phyloP scores from a whole-genome alignment of 2,113 vertebrate genomes.

The Neolamprologus ventralis region DNA sequence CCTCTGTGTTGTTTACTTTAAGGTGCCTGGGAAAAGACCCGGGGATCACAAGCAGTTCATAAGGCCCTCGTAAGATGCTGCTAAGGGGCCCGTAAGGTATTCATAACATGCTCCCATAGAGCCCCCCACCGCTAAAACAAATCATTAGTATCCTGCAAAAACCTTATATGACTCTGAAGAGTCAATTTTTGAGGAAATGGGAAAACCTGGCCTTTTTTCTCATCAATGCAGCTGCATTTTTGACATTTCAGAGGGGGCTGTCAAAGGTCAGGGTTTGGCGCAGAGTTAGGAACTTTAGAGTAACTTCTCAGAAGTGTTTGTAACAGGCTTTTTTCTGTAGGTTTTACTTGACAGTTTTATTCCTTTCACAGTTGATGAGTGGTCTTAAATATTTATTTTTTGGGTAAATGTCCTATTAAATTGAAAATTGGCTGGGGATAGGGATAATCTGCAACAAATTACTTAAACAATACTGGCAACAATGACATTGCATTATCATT shows the following conservation, averaged over 20 bases:
- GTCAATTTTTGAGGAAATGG: constrained; percentile 55
- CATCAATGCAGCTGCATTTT: constrained; percentile 32
- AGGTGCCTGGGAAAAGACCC: constrained; percentile 28
- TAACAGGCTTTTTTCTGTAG: background rate
- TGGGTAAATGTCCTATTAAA: background rate
- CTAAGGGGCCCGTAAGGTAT: constrained; percentile 32
- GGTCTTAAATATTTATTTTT: background rate
- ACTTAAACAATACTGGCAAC: background rate
- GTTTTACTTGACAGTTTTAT: background rate
- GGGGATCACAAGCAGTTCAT: constrained; percentile 47
- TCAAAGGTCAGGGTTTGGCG: constrained; percentile 14
- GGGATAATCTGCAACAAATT: background rate
- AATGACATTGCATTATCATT: background rate
- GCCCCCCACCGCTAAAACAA: constrained; percentile 51
- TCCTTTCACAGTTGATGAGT: background rate
- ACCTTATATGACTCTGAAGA: constrained; percentile 35
- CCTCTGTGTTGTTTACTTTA: constrained; percentile 16
- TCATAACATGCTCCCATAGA: constrained; percentile 40
- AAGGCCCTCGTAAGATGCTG: constrained; percentile 41
- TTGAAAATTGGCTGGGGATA: background rate
- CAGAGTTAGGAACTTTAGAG: background rate
- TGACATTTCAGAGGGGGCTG: constrained; percentile 35
- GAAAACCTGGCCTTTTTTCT: constrained; percentile 36
- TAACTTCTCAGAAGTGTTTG: background rate
- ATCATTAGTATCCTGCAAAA: constrained; percentile 61